A percentile compares a stretch with the other conserved stretches of the same genome.
These are phyloP conservation scores for Coryphaenoides rupestris DNA, from an alignment of 2,113 vertebrate genomes.

Conservation along the genomic window DNA sequence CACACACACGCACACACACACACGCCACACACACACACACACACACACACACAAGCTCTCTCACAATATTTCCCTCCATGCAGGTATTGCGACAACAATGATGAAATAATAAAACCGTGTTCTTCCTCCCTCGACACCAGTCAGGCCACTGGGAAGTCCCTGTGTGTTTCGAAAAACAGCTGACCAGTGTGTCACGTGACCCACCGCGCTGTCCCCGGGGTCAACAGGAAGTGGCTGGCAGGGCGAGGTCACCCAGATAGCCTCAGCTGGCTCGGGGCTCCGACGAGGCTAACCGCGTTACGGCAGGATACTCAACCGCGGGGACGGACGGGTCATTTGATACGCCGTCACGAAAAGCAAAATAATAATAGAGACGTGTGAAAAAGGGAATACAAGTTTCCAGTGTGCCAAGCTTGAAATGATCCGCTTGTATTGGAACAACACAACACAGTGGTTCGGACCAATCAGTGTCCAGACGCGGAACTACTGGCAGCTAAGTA, in stretches of 20 bases:
- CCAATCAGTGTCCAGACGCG: too few relatives aligned
- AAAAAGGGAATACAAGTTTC: too few relatives aligned
- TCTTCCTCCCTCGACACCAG: slow-evolving; percentile 6
- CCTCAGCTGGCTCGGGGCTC: too few relatives aligned
- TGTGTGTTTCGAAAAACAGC: slow-evolving; percentile 38
- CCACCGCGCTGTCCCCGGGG: slow-evolving; percentile 15
- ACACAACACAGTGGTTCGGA: too few relatives aligned
- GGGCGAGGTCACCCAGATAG: slow-evolving; percentile 26
- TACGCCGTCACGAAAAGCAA: too few relatives aligned
- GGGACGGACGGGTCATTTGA: too few relatives aligned
- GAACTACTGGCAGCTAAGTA: too few relatives aligned
- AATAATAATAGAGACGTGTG: too few relatives aligned
- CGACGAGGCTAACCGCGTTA: slow-evolving; percentile 10
- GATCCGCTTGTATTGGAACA: too few relatives aligned
- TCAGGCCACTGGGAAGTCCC: slow-evolving; percentile 18
- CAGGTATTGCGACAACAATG: background rate
- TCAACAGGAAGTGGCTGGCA: slow-evolving; percentile 43
- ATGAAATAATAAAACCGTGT: slow-evolving; percentile 9
- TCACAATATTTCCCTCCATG: background rate
- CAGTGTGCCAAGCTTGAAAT: too few relatives aligned
- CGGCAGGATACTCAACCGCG: too few relatives aligned
- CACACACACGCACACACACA: background rate
- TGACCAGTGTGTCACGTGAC: slow-evolving; percentile 38
- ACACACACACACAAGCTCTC: background rate
- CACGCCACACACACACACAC: slow-evolving; percentile 2